A percentile compares a stretch with the other conserved stretches of the same genome.
Conservation (phyloP, 53 echinoderm and acorn worm genomes). For the Actinopyga echinites region DNA sequence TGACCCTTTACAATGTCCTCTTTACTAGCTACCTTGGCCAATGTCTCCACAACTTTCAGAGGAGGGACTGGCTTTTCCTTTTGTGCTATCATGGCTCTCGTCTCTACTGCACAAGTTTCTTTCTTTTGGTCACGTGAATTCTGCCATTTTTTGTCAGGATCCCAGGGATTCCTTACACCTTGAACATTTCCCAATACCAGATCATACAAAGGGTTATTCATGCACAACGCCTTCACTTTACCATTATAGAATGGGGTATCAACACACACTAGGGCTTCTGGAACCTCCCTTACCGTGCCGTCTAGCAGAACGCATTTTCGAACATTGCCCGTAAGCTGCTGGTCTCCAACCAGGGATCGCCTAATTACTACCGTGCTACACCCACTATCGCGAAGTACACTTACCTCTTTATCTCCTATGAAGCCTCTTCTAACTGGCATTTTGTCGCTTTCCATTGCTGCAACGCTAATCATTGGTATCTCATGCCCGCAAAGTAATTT, state of each 20-base stretch:
- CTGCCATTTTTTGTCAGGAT: not conserved
- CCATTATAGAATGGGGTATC: conserved; percentile 41
- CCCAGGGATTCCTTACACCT: not conserved
- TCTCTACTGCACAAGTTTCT: conserved; percentile 34
- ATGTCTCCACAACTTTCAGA: not conserved
- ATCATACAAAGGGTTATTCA: conserved; percentile 52
- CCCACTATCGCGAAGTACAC: too few relatives aligned
- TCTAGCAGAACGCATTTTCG: not conserved
- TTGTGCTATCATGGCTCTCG: conserved; percentile 2
- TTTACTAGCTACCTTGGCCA: not conserved
- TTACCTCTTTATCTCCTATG: too few relatives aligned
- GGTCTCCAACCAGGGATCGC: too few relatives aligned
- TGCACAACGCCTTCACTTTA: conserved; percentile 9
- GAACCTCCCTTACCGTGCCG: conserved; percentile 38
- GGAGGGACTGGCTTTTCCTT: not conserved
- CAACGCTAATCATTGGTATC: too few relatives aligned
- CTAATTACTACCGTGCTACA: too few relatives aligned
- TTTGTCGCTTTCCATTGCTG: too few relatives aligned
- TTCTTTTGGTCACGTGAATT: not conserved
- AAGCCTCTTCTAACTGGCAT: too few relatives aligned
- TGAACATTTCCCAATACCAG: conserved; percentile 30
- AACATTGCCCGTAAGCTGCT: too few relatives aligned
- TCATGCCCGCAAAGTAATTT: too few relatives aligned
- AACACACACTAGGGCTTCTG: conserved; percentile 35
- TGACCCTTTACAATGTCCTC: conserved; percentile 37